Evolutionary conservation across 2,797 vertebrate genomes (phyloP), one percentile per base, ranked within the genome.

Genomic region (Sandelia bainsii): DNA sequence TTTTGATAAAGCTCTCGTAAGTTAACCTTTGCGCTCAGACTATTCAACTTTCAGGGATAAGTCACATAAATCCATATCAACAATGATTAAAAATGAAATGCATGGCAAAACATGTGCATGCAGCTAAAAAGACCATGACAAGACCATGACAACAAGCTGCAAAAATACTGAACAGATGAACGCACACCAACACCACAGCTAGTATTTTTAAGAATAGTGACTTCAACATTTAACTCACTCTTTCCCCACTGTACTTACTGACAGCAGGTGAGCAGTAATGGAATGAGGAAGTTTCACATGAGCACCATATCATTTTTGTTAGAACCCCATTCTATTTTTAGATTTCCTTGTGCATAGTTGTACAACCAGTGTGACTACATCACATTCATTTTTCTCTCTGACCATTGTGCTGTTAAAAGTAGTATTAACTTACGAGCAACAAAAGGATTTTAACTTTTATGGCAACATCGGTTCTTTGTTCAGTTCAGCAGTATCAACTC

Each of bases 271-370:
- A 32, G 6, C 1, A 13, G 4, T 40, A 3, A 44, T 23, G 64
- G 64, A 46, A 80, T 82, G 81, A 86, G 69, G 80, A 80, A 68
- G 52, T 65, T 65, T 39, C 6, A 46, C 4, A 2, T 1, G 4
- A 34, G 23, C 13, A 16, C 0, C 22, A 16, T 54, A 20, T 53
- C 45, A 11, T 6, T 0, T 7, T 34, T 11, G 69, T 56, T 37
- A 53, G 48, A 1, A 19, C n/a, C 9, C 6, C 5, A 4, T 37
- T 29, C 66, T 54, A n/a, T 40, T 32, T 14, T 49, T 40, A 69
- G 39, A 34, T 45, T 51, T 64, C 49, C 17, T 66, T 27, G 20
- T 60, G 48, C 5, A 1, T 12, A 3, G 7, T 0, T 14, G 22
- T 29, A 63, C 27, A 63, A 77, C 64, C 53, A 69, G 70, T 48